Conservation (phyloP, 2,888 invertebrate species). For the Mythimna vitellina region DNA sequence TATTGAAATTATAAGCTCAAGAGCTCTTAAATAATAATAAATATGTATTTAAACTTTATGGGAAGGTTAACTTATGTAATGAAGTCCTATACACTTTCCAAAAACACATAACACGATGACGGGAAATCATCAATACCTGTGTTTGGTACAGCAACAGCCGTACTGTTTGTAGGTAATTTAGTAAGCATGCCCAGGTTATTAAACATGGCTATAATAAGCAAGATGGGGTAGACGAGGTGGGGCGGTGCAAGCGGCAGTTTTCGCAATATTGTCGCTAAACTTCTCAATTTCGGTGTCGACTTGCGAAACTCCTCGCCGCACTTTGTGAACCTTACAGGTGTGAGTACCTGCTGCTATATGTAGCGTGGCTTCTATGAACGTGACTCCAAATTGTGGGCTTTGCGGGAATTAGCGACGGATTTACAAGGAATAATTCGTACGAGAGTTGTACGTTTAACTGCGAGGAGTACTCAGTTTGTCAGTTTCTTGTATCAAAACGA, state of each 20-base stretch:
- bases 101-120: slow-evolving; percentile 30
- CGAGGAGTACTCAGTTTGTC: slow-evolving; percentile 39
- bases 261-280: slow-evolving; percentile 86
- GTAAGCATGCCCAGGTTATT: slow-evolving; percentile 52
- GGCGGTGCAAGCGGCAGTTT: slow-evolving; percentile 79
- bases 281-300: slow-evolving; percentile 88
- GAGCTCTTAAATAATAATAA: too few relatives aligned
- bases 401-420: slow-evolving; percentile 83
- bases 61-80: not conserved
- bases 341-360: slow-evolving; percentile 65
- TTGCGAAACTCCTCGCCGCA: slow-evolving; percentile 86
- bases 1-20: too few relatives aligned
- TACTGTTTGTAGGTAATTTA: slow-evolving; percentile 36
- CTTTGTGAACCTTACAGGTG: slow-evolving; percentile 80
- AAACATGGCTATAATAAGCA: slow-evolving; percentile 61
- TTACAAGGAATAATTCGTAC: slow-evolving; percentile 80
- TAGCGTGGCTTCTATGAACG: slow-evolving; percentile 72
- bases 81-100: slow-evolving; percentile 11
- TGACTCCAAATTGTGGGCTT: slow-evolving; percentile 84
- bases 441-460: slow-evolving; percentile 61
- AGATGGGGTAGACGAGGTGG: slow-evolving; percentile 60
- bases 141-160: slow-evolving; percentile 15
- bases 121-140: slow-evolving; percentile 43
- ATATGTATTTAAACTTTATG: not conserved
- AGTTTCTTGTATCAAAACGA: slow-evolving; percentile 24